Base-by-base conservation (phyloP, 1,140 invertebrate genomes). In the Nylanderia fulva region DNA sequence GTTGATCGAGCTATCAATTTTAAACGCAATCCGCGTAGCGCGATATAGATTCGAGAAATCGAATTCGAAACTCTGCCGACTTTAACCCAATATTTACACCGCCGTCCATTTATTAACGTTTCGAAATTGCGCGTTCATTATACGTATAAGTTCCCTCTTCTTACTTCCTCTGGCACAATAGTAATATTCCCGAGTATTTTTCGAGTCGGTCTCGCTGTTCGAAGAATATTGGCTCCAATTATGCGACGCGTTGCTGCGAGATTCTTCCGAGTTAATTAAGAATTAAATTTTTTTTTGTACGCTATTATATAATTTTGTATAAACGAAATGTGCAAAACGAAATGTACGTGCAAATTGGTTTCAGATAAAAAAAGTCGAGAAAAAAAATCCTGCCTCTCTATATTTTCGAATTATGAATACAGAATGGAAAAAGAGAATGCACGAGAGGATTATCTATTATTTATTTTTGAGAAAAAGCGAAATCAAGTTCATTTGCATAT, bases 1-100 rank as follows among this genome's bases (percentile, higher is more conserved):
- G 64, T 80, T 71, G 66, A 71, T 80, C 77, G 48, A 29, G 56
- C 72, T 84, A 84, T 84, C 71, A 84, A 84, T 76, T 75, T 84
- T 84, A 75, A 84, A 76, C 33, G 80, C 80, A 76, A 75, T 63
- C 24, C 71, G 71, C 42, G 24, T 45, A 52, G 54, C 21, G 71
- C 56, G 58, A 76, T 76, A 54, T 52, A 75, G 36, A 61, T 75
- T 36, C 60, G 54, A 58, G 52, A 71, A 64, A 86, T 61, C 71
- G 71, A 63, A 84, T 76, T 61, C 29, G 69, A 76, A 52, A 66
- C 56, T 48, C 45, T 42, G 45, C 27, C 71, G 36, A 72, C 24
- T 72, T 58, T 60, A 72, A 82, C 36, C 52, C 52, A 72, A 71
- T 82, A 71, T 72, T 82, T 82, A 82, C 52, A 72, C 52, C 66